These are phyloP conservation scores for Lepus timidus DNA, from an alignment of 2,113 vertebrate species.

Conservation along the genomic window DNA sequence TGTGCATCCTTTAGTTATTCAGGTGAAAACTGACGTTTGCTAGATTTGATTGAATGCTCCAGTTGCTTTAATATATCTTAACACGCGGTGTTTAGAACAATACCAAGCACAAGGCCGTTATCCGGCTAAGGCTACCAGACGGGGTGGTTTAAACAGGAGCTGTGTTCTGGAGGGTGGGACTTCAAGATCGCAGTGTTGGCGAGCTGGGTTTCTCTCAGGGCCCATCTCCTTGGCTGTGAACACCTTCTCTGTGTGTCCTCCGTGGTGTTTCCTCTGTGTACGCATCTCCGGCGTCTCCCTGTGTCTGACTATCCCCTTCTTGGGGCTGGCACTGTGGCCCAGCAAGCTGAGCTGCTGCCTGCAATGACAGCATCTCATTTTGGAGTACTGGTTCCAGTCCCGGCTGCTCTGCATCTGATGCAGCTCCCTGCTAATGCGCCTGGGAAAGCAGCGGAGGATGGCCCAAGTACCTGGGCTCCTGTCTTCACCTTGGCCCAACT, in stretches of 20 bases:
- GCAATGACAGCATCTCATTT: no score
- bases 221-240: neutral
- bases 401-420: no score
- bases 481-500: no score
- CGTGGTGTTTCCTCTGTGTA: neutral
- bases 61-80: neutral
- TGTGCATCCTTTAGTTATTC: neutral
- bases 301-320: neutral
- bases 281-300: neutral
- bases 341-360: no score
- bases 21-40: rapidly evolving
- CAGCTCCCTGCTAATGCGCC: no score
- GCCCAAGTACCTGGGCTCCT: no score
- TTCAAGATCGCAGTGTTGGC: neutral
- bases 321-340: no score
- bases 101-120: rapidly evolving
- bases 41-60: neutral
- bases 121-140: neutral
- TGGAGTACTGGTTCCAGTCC: no score
- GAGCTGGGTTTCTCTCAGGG: neutral
- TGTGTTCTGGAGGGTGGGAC: neutral
- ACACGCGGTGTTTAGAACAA: rapidly evolving
- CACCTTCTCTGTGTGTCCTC: rapidly evolving
- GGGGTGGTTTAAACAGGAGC: neutral
- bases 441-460: no score